Conservation (phyloP, 1,140 invertebrate genomes). For the Drosophila rufa region DNA sequence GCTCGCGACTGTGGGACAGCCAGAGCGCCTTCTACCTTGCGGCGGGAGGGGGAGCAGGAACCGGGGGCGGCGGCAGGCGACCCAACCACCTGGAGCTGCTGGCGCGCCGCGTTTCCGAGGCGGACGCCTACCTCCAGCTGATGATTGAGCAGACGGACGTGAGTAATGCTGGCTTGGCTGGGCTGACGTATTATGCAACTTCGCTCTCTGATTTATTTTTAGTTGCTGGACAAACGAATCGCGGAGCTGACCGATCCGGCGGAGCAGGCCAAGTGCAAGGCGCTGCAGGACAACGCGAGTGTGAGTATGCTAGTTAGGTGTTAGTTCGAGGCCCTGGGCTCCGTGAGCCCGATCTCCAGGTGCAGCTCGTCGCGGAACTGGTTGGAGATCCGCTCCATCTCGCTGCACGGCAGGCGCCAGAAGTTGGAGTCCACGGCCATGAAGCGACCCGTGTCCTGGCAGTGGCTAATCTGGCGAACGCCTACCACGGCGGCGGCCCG, state of each 20-base stretch:
- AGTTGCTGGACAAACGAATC: slow-evolving; percentile 90
- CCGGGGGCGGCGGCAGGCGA: slow-evolving; percentile 69
- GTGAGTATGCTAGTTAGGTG: slow-evolving; percentile 54
- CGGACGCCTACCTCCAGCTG: slow-evolving; percentile 97
- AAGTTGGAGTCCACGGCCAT: slow-evolving; percentile 39
- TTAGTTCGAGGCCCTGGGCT: neutral
- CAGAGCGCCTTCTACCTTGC: slow-evolving; percentile 66
- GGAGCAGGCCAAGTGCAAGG: slow-evolving; percentile 89
- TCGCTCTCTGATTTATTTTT: slow-evolving; percentile 59
- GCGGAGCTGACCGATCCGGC: slow-evolving; percentile 88
- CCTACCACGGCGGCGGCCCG: slow-evolving; percentile 4
- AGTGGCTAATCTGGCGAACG: slow-evolving; percentile 22
- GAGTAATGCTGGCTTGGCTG: slow-evolving; percentile 67
- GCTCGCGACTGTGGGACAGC: slow-evolving; percentile 86
- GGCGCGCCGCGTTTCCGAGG: slow-evolving; percentile 96
- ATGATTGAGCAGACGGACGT: slow-evolving; percentile 97
- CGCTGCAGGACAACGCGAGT: slow-evolving; percentile 86
- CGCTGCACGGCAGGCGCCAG: slow-evolving; percentile 42
- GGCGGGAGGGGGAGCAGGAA: slow-evolving; percentile 50
- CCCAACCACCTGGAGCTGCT: slow-evolving; percentile 87
- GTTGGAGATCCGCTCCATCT: slow-evolving; percentile 53
- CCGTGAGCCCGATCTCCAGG: slow-evolving; percentile 44
- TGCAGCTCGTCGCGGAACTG: slow-evolving; percentile 61
- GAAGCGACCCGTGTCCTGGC: slow-evolving; percentile 24
- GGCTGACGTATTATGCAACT: slow-evolving; percentile 36